Evolutionary conservation across 2,113 vertebrate genomes (phyloP).

Genomic region (Harpagus bidentatus): DNA sequence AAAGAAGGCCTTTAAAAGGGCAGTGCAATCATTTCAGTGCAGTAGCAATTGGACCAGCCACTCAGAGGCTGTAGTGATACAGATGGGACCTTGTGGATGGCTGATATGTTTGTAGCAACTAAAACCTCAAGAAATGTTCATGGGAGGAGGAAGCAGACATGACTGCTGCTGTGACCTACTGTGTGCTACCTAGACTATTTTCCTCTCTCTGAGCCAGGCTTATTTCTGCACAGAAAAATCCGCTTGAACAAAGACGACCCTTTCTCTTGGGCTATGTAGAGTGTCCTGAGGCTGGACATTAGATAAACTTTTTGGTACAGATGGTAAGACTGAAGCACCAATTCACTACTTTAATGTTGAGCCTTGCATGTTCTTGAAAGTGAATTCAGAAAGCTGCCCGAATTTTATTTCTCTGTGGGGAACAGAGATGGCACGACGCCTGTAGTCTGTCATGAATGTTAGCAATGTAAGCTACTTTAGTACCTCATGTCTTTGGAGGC

Average conservation of each 20-base stretch:
- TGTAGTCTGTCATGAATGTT: neutral
- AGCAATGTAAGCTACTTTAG: neutral
- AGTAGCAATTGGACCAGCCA: accelerated
- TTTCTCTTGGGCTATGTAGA: neutral
- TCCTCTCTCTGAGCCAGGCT: neutral
- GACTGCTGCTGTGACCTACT: neutral
- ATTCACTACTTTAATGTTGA: neutral
- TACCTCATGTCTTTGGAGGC: neutral
- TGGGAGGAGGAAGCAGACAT: neutral
- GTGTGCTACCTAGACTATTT: neutral
- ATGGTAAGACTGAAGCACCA: neutral
- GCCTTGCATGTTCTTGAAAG: neutral
- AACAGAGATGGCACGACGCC: neutral
- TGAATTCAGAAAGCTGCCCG: neutral
- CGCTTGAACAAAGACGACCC: neutral
- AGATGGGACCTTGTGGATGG: neutral
- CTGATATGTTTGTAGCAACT: neutral
- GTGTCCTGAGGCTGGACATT: neutral
- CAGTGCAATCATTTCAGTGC: neutral
- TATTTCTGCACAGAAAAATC: neutral
- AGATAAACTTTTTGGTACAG: neutral
- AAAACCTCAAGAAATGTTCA: neutral
- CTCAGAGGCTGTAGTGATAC: neutral
- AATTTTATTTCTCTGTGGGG: neutral
- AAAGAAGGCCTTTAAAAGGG: neutral